These are phyloP conservation scores for Periophthalmodon schlosseri DNA, from an alignment of 2,113 vertebrate species.

Conservation along the genomic window DNA sequence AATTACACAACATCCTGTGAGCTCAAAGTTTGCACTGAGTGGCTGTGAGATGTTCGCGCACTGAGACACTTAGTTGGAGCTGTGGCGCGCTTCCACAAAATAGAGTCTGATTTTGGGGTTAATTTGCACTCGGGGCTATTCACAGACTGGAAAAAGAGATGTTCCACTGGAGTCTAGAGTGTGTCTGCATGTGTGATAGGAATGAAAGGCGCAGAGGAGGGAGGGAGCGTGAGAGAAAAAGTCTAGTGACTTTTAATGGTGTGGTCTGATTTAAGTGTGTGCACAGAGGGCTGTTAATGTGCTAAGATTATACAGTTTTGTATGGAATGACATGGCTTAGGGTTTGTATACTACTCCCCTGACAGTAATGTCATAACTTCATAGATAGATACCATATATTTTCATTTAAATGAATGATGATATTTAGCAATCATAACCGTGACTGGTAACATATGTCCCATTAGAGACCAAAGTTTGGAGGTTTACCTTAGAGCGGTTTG, in stretches of 20 bases:
- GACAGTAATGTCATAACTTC: constrained; percentile 1
- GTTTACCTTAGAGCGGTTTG: too few relatives aligned
- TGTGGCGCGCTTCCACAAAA: constrained; percentile 37
- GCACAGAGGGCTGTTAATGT: constrained; percentile 62
- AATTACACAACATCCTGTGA: constrained; percentile 68
- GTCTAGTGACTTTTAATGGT: constrained; percentile 40
- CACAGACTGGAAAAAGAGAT: constrained; percentile 38
- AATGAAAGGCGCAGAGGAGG: constrained; percentile 9
- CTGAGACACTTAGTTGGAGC: constrained; percentile 20
- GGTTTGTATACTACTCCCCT: constrained; percentile 17
- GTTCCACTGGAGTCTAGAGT: constrained; percentile 39
- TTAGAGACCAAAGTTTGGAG: too few relatives aligned
- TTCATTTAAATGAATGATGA: not conserved
- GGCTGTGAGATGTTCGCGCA: constrained; percentile 31
- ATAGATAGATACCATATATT: not conserved
- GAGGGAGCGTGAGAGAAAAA: constrained; percentile 43
- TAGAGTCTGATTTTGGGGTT: constrained; percentile 35
- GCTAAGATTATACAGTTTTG: constrained; percentile 53
- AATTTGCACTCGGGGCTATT: constrained; percentile 41
- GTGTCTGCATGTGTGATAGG: constrained; percentile 33
- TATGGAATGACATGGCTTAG: constrained; percentile 44
- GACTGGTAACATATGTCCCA: too few relatives aligned
- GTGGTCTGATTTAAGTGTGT: constrained; percentile 62
- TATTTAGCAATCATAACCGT: too few relatives aligned
- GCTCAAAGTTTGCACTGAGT: constrained; percentile 31